Evolutionary conservation across 2,797 vertebrate species (phyloP), one percentile per base, ranked within the genome.

Genomic region (Lerista edwardsae): DNA sequence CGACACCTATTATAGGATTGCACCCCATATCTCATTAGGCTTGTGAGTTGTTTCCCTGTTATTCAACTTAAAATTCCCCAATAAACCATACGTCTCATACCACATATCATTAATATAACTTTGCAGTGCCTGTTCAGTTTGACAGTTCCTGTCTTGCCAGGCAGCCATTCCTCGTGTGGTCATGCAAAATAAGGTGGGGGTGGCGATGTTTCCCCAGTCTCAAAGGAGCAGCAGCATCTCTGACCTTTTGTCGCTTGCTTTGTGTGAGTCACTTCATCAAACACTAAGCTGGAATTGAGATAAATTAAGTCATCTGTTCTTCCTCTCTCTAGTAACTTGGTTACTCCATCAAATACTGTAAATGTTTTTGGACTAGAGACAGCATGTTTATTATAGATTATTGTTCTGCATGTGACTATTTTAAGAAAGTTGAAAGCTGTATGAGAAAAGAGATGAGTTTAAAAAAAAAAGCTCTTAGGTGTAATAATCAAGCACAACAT

Each of bases 181-280:
- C 44, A 23, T 79, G 14, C 59, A 27, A 88, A 88, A 67, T 3
- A 76, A 71, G 64, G 68, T 29, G 29, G 31, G 62, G 68, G 51
- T 51, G 27, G n/a, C 5, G 74, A 23, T 27, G 47, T 86, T 83
- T 83, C 51, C 74, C 39, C 59, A 79, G n/a, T 69, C 59, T 47
- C 12, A 7, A 23, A 86, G 2, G 29, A 88, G 82, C 27, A 68
- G 29, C 21, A 85, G 8, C 1, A 67, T 80, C 86, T 91, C 75
- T 19, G 6, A 4, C 72, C 23, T 57, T 87, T 72, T 76, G 57
- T 25, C 41, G n/a, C 86, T 90, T 82, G 27, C 4, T 29, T 89
- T 85, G 86, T 80, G 75, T 87, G 34, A 34, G n/a, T 47, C 90
- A 81, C 86, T 92, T 94, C 89, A 79, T 93, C 93, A 90, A 83